phyloP scores from a whole-genome alignment of 2,797 vertebrate species.

The Leptoclinus maculatus region DNA sequence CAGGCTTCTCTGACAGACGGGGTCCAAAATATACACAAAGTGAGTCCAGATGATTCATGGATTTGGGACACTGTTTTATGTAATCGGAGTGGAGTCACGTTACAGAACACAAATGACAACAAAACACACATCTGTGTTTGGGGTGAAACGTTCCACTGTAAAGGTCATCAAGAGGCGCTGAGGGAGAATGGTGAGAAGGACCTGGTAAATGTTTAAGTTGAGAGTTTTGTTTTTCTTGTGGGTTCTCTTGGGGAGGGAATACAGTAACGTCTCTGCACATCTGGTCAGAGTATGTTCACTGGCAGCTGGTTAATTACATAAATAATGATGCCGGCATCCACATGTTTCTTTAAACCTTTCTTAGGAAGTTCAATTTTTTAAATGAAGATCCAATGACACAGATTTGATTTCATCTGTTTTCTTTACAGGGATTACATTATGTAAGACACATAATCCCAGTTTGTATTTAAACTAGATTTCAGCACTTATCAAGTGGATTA shows the following conservation, averaged over 20 bases:
- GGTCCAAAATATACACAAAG: constrained; percentile 60
- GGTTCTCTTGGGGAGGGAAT: constrained; percentile 3
- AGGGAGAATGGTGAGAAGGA: constrained; percentile 5
- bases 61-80: constrained; percentile 42
- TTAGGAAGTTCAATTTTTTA: neutral
- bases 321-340: neutral
- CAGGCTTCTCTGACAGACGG: constrained; percentile 39
- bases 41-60: constrained; percentile 53
- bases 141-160: neutral
- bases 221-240: constrained; percentile 23
- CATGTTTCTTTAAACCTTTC: constrained; percentile 11
- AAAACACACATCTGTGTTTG: constrained; percentile 14
- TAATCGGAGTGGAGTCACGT: constrained; percentile 33
- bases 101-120: constrained; percentile 12
- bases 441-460: constrained; percentile 65
- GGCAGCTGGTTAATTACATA: constrained; percentile 18
- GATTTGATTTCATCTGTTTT: constrained; percentile 57
- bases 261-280: neutral
- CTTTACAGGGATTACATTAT: constrained; percentile 62
- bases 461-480: constrained; percentile 64
- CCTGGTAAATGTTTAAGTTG: neutral
- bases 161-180: neutral
- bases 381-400: constrained; percentile 27
- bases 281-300: constrained; percentile 22
- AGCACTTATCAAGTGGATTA: constrained; percentile 50